Evolutionary conservation across 2,797 vertebrate species (phyloP).

Genomic region (Margarornis squamiger): DNA sequence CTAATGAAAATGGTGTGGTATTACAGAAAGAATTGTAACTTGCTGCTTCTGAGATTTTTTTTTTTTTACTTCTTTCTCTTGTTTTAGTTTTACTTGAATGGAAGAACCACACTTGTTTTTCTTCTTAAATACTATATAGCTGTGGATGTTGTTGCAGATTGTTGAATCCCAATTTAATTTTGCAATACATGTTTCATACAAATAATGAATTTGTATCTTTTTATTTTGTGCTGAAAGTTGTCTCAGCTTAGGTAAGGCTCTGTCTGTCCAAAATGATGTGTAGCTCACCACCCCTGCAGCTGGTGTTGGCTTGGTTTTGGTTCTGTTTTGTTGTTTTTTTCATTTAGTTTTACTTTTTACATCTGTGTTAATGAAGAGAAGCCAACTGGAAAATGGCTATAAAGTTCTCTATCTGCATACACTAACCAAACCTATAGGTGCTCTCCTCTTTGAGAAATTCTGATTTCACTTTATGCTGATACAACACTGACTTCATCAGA

Average conservation of each 20-base stretch:
- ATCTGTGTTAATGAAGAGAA: not conserved
- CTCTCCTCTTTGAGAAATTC: not conserved
- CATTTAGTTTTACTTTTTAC: not conserved
- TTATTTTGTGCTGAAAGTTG: conserved; percentile 35
- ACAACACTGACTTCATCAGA: not conserved
- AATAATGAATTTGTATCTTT: conserved; percentile 67
- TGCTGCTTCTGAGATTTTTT: conserved; percentile 77
- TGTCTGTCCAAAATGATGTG: not conserved
- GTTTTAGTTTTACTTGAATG: conserved; percentile 80
- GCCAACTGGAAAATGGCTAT: not conserved
- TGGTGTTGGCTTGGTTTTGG: not conserved
- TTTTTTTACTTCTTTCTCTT: conserved; percentile 69
- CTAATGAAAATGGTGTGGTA: conserved; percentile 66
- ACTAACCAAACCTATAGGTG: not conserved
- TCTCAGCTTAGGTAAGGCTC: conserved; percentile 4
- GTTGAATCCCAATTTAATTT: conserved; percentile 59
- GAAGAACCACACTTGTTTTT: conserved; percentile 69
- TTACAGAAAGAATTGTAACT: conserved; percentile 74
- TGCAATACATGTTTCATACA: conserved; percentile 67
- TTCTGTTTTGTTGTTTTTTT: not conserved
- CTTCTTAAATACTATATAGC: conserved; percentile 78
- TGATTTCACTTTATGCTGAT: not conserved
- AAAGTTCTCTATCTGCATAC: not conserved
- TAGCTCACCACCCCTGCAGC: not conserved
- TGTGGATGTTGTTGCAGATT: conserved; percentile 74